A percentile compares a stretch with the other conserved stretches of the same genome.
phyloP scores from a whole-genome alignment of 2,113 vertebrate species.

The Cnemophilus loriae region DNA sequence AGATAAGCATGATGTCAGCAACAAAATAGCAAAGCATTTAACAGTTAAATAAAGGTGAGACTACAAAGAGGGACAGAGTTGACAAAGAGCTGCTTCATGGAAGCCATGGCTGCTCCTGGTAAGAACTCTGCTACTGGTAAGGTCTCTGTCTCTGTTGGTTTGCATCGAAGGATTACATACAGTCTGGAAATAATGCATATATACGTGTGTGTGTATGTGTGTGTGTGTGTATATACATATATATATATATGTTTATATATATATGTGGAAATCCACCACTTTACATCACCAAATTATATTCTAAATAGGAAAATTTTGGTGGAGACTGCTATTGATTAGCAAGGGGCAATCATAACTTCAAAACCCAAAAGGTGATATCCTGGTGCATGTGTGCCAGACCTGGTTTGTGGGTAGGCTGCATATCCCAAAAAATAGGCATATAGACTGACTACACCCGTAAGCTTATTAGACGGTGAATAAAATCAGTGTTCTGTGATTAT shows the following conservation, averaged over 20 bases:
- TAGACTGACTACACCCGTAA: neutral
- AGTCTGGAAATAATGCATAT: neutral
- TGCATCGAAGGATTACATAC: neutral
- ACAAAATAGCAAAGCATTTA: neutral
- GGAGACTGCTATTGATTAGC: neutral
- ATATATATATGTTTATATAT: rapidly evolving
- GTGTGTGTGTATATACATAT: rapidly evolving
- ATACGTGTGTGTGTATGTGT: rapidly evolving
- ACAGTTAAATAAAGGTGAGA: neutral
- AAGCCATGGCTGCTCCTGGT: neutral
- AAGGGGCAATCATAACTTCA: neutral
- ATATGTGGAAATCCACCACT: neutral
- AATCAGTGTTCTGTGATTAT: neutral
- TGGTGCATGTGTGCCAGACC: neutral
- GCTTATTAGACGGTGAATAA: neutral
- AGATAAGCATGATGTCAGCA: neutral
- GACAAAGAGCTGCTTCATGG: neutral
- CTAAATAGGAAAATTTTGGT: neutral
- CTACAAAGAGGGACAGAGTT: neutral
- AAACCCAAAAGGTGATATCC: neutral
- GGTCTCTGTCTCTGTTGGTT: neutral
- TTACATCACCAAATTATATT: neutral
- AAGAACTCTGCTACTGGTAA: neutral
- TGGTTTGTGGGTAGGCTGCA: neutral
- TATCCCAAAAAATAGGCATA: neutral